These are phyloP conservation scores for Timandra comae DNA, from an alignment of 2,888 invertebrate species.

Conservation along the genomic window DNA sequence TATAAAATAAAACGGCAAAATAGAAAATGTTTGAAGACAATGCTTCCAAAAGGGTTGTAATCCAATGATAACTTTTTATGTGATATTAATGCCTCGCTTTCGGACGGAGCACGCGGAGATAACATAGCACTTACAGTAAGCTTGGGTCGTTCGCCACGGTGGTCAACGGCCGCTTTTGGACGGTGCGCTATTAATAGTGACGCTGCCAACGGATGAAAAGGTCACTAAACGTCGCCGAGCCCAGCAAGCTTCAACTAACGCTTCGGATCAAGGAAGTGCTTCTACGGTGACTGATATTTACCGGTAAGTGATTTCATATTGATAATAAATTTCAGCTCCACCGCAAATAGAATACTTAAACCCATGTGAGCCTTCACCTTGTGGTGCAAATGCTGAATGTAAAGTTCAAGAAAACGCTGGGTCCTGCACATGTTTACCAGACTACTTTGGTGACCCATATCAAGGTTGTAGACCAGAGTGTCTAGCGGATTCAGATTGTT, in stretches of 20 bases:
- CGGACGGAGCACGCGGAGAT: slow-evolving; percentile 74
- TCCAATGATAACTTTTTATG: slow-evolving; percentile 60
- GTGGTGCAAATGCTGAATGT: slow-evolving; percentile 84
- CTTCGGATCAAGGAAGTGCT: slow-evolving; percentile 73
- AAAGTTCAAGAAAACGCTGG: slow-evolving; percentile 83
- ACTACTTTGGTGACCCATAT: slow-evolving; percentile 86
- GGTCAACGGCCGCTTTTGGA: slow-evolving; percentile 59
- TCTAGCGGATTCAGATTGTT: slow-evolving; percentile 79
- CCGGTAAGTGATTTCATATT: slow-evolving; percentile 61
- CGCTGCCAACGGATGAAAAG: slow-evolving; percentile 59
- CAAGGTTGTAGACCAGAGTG: slow-evolving; percentile 84
- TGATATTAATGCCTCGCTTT: slow-evolving; percentile 74
- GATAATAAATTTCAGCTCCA: slow-evolving; percentile 64
- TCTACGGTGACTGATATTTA: slow-evolving; percentile 57
- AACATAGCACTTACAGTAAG: slow-evolving; percentile 77
- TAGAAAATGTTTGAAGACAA: slow-evolving; percentile 42
- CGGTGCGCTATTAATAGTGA: slow-evolving; percentile 63
- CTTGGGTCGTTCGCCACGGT: slow-evolving; percentile 58
- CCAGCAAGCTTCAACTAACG: slow-evolving; percentile 75
- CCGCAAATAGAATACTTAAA: slow-evolving; percentile 62
- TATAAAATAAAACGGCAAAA: slow-evolving; percentile 40
- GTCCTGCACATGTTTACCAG: slow-evolving; percentile 82
- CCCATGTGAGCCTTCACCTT: slow-evolving; percentile 80
- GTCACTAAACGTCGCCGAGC: slow-evolving; percentile 69
- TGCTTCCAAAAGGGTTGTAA: slow-evolving; percentile 69